Evolutionary conservation across 2,797 vertebrate genomes (phyloP).

Genomic region (Octomys mimax): DNA sequence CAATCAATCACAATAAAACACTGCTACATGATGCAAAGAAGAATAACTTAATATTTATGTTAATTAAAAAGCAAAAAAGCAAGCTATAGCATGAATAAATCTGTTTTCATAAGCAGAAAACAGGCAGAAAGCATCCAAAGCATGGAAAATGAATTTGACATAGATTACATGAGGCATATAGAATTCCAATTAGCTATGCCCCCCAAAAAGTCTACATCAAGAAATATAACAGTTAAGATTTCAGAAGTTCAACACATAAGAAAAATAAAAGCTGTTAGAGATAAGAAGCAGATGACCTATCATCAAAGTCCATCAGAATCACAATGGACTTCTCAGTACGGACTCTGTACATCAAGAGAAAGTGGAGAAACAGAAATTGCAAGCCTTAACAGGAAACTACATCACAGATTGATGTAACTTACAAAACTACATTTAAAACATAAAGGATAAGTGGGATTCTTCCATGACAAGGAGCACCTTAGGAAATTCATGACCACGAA

Average conservation of each 20-base stretch:
- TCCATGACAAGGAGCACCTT: not conserved
- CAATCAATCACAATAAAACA: too few species aligned
- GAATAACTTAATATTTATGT: not conserved
- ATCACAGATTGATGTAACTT: not conserved
- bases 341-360: not conserved
- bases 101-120: not conserved
- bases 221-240: not conserved
- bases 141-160: not conserved
- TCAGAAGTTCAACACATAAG: not conserved
- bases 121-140: not conserved
- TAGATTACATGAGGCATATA: not conserved
- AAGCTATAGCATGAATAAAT: not conserved
- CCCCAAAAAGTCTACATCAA: not conserved
- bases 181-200: not conserved
- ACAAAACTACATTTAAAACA: not conserved
- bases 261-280: not conserved
- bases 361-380: not conserved
- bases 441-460: not conserved
- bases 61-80: not conserved
- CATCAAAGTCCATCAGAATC: not conserved
- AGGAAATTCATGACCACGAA: not conserved
- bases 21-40: not conserved
- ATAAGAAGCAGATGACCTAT: not conserved
- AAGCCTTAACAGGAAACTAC: not conserved
- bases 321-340: too few species aligned